phyloP scores from a whole-genome alignment of 2,797 vertebrate genomes.

The Lepus townsendii region DNA sequence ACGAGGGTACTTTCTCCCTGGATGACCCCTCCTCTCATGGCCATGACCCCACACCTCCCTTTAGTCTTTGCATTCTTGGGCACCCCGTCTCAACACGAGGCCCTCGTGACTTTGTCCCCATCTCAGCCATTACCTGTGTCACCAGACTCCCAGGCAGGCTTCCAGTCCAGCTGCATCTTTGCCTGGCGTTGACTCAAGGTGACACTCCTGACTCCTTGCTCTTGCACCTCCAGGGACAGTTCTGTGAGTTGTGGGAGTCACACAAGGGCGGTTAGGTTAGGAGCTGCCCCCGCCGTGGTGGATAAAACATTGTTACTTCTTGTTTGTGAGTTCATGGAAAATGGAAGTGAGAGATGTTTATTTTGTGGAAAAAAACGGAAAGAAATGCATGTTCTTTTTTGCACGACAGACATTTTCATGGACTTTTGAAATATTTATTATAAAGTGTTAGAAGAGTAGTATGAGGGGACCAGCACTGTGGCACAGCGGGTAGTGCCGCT shows the following conservation, averaged over 20 bases:
- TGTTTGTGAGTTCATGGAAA: too few species aligned
- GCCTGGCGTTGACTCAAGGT: slow-evolving; percentile 8
- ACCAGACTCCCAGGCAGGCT: neutral
- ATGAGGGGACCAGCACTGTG: too few species aligned
- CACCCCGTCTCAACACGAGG: neutral
- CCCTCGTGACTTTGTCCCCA: neutral
- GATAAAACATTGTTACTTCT: too few species aligned
- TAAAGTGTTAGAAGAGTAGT: too few species aligned
- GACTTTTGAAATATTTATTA: too few species aligned
- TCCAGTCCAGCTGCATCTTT: slow-evolving; percentile 66
- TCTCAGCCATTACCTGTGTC: slow-evolving; percentile 59
- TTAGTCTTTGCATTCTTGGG: neutral
- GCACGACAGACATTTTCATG: too few species aligned
- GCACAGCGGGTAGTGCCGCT: too few species aligned
- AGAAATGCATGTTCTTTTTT: too few species aligned
- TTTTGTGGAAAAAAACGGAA: too few species aligned
- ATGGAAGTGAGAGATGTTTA: too few species aligned
- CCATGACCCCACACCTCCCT: neutral
- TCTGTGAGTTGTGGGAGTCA: slow-evolving; percentile 36
- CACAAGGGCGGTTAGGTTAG: neutral
- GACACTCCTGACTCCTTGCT: neutral
- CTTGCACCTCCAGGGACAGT: slow-evolving; percentile 28
- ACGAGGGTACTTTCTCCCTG: neutral
- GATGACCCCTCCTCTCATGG: neutral
- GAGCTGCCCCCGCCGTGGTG: too few species aligned